Conservation (phyloP, 2,797 vertebrate genomes). For the Paramormyrops hopkinsi region DNA sequence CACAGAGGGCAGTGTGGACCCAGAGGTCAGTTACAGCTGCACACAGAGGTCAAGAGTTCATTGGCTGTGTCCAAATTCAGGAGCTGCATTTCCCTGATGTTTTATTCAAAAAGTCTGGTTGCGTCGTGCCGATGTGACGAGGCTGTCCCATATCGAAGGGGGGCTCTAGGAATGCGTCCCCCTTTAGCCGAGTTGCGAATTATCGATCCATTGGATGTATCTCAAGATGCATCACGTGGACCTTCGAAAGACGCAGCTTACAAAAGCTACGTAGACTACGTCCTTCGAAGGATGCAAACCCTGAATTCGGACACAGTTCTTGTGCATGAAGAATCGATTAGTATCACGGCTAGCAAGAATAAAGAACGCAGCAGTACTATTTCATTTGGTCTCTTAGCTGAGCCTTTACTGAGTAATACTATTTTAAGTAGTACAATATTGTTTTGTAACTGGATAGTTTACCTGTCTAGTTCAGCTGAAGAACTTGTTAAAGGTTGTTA, state of each 20-base stretch:
- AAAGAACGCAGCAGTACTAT: too few species aligned
- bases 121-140: background rate
- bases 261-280: background rate
- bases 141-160: background rate
- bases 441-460: background rate
- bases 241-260: background rate
- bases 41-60: background rate
- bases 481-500: background rate
- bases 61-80: background rate
- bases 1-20: constrained; percentile 36
- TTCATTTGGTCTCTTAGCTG: background rate
- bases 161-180: background rate
- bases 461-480: background rate
- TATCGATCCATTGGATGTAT: background rate
- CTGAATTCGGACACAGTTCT: background rate
- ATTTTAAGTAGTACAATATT: background rate
- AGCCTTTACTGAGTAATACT: background rate
- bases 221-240: background rate
- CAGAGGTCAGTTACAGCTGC: constrained; percentile 27
- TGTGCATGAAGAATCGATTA: background rate
- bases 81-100: background rate
- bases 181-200: background rate
- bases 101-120: background rate
- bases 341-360: background rate
- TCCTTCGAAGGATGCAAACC: background rate